These are phyloP conservation scores for Myotis vivesi DNA, from an alignment of 2,797 vertebrate genomes.

Conservation along the genomic window DNA sequence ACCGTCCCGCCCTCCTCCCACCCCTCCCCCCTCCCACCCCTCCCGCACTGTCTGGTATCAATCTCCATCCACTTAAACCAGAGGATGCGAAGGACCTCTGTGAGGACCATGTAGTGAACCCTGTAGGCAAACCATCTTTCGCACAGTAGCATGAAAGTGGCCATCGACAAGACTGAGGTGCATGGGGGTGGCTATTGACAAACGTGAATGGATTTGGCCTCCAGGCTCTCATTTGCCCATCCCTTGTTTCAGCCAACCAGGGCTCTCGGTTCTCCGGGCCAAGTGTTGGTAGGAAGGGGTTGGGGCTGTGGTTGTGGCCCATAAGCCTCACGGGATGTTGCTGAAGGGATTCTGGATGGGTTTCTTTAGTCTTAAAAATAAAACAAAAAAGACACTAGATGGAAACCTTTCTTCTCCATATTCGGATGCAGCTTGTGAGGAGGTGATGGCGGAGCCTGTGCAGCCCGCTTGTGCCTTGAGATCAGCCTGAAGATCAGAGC, in stretches of 20 bases:
- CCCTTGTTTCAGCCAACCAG: background rate
- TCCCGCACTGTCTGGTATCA: rapidly evolving
- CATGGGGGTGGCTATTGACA: background rate
- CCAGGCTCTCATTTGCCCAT: background rate
- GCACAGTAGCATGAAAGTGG: rapidly evolving
- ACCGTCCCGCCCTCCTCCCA: rapidly evolving
- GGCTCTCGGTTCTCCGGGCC: background rate
- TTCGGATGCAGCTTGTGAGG: background rate
- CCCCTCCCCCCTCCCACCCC: no score
- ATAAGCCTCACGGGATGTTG: no score
- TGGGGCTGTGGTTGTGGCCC: background rate
- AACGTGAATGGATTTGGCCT: background rate
- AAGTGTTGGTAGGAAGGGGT: background rate
- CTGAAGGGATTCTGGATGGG: background rate
- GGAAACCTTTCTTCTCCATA: background rate
- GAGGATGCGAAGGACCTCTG: background rate
- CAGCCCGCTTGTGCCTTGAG: background rate
- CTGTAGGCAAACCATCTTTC: background rate
- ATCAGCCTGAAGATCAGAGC: background rate
- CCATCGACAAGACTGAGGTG: rapidly evolving
- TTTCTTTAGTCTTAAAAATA: background rate
- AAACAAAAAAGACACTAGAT: background rate
- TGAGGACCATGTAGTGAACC: background rate
- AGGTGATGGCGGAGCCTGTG: background rate
- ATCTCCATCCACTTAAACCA: background rate